phyloP scores from a whole-genome alignment of 2,797 vertebrate genomes.

The Pseudochirops cupreus region DNA sequence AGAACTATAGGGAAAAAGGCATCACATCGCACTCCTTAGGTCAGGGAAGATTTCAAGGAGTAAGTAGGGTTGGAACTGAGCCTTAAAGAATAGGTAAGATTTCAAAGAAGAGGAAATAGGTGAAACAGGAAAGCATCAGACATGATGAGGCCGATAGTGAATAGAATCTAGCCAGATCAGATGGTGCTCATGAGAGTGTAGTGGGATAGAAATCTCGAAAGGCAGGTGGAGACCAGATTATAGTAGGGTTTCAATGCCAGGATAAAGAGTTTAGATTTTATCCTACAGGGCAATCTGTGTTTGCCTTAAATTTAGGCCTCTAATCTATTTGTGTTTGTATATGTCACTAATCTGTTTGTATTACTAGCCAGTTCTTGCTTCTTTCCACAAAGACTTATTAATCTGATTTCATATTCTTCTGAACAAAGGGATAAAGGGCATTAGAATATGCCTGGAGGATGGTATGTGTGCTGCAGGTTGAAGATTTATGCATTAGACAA shows the following conservation, averaged over 20 bases:
- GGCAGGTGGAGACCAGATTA: neutral
- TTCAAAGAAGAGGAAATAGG: neutral
- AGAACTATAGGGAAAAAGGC: neutral
- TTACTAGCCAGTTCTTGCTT: neutral
- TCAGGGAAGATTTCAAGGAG: neutral
- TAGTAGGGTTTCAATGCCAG: neutral
- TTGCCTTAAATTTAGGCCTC: neutral
- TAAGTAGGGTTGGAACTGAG: neutral
- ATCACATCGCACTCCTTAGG: neutral
- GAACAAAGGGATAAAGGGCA: neutral
- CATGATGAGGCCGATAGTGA: neutral
- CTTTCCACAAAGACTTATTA: neutral
- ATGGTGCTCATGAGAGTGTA: neutral
- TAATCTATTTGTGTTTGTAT: constrained; percentile 3
- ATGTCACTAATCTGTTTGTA: neutral
- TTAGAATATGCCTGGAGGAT: neutral
- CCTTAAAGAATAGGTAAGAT: neutral
- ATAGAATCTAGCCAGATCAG: neutral
- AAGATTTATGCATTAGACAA: neutral
- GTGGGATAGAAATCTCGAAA: neutral
- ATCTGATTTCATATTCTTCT: neutral
- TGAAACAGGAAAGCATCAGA: neutral
- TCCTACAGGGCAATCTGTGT: neutral
- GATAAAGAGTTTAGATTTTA: neutral
- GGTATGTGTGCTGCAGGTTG: neutral